Evolutionary conservation across 2,888 invertebrate genomes (phyloP).

Genomic region (Drosophila anomelani): DNA sequence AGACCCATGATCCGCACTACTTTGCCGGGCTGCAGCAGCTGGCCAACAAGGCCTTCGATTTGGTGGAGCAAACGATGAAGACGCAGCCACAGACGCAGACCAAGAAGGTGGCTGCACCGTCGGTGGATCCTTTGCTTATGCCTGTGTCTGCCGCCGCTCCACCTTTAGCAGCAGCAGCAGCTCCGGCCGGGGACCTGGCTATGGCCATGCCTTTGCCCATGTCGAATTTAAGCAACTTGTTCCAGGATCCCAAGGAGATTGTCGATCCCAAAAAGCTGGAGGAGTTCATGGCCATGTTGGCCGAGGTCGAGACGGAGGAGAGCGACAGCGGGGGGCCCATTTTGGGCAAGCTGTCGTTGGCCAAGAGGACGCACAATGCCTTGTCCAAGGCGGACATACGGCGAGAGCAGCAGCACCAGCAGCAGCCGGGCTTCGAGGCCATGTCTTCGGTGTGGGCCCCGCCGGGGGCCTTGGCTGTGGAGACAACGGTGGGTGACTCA

Average conservation of each 20-base stretch:
- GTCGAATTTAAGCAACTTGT: slow-evolving; percentile 74
- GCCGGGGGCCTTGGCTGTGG: slow-evolving; percentile 51
- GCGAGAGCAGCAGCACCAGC: slow-evolving; percentile 57
- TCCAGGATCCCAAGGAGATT: slow-evolving; percentile 84
- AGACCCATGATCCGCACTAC: slow-evolving; percentile 78
- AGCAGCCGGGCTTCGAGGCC: slow-evolving; percentile 42
- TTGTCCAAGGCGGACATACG: slow-evolving; percentile 78
- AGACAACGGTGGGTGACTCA: slow-evolving; percentile 63
- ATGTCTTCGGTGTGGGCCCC: slow-evolving; percentile 77
- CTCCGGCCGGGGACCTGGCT: slow-evolving; percentile 13
- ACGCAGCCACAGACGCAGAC: slow-evolving; percentile 54
- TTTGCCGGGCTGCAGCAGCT: slow-evolving; percentile 86
- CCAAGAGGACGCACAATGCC: slow-evolving; percentile 89
- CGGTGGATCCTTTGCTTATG: slow-evolving; percentile 9
- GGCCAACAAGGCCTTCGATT: slow-evolving; percentile 87
- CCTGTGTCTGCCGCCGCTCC: slow-evolving; percentile 5
- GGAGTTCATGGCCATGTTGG: slow-evolving; percentile 83
- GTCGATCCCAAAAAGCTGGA: slow-evolving; percentile 84
- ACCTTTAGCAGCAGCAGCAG: slow-evolving; percentile 1
- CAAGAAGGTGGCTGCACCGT: slow-evolving; percentile 13
- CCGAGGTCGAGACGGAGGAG: slow-evolving; percentile 84
- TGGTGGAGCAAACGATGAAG: slow-evolving; percentile 85
- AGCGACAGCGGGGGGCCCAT: slow-evolving; percentile 87
- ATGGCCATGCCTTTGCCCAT: slow-evolving; percentile 52
- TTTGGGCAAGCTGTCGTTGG: slow-evolving; percentile 88